phyloP scores from a whole-genome alignment of 2,888 invertebrate species.

The Caenorhabditis wallacei region DNA sequence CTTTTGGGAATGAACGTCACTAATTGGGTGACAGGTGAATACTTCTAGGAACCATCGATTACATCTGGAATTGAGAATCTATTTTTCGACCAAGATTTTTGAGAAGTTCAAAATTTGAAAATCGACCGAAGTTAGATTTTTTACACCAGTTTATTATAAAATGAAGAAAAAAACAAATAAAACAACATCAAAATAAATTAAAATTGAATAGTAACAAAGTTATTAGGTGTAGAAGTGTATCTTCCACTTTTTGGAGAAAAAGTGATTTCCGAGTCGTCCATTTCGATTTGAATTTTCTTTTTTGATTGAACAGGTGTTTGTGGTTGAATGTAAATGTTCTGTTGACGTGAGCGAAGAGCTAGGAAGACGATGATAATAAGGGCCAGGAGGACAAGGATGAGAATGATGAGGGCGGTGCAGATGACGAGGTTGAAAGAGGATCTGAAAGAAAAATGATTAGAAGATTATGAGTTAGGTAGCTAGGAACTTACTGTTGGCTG shows the following conservation, averaged over 20 bases:
- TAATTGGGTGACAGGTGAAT: too few relatives aligned
- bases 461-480: not conserved
- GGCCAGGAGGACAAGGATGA: not conserved
- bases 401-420: not conserved
- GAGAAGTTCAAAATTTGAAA: too few relatives aligned
- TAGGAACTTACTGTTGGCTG: not conserved
- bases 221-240: slow-evolving; percentile 18
- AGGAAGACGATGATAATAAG: not conserved
- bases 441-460: not conserved
- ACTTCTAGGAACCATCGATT: too few relatives aligned
- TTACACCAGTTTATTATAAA: too few relatives aligned
- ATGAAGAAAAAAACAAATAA: not conserved
- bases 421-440: not conserved
- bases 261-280: slow-evolving; percentile 9
- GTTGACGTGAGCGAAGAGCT: not conserved
- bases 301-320: not conserved
- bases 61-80: too few relatives aligned
- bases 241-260: slow-evolving; percentile 22
- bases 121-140: too few relatives aligned
- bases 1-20: too few relatives aligned
- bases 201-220: slow-evolving; percentile 1
- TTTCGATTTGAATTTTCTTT: not conserved
- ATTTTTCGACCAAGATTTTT: too few relatives aligned
- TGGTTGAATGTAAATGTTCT: slow-evolving; percentile 30
- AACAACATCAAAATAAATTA: not conserved